Percentiles rank a stretch among this genome's conserved stretches.
phyloP scores from a whole-genome alignment of 2,113 vertebrate genomes.

The Guaruba guarouba region DNA sequence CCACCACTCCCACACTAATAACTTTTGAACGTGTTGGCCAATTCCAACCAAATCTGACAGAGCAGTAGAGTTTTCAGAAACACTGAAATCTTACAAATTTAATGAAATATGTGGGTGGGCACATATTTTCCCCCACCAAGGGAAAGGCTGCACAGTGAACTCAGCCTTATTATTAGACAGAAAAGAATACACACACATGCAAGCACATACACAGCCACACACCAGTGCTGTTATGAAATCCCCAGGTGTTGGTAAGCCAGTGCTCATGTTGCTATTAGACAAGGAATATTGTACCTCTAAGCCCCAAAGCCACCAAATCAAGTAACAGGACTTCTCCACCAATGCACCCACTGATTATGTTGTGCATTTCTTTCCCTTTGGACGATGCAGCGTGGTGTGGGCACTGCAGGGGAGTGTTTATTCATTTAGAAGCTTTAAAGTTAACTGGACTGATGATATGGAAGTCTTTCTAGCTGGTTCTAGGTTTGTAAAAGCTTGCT shows the following conservation, averaged over 20 bases:
- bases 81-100: slow-evolving; percentile 57
- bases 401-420: neutral
- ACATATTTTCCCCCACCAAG: slow-evolving; percentile 23
- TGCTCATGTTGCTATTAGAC: accelerated
- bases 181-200: neutral
- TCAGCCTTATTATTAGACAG: slow-evolving; percentile 3
- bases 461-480: neutral
- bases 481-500: neutral
- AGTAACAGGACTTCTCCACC: neutral
- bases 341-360: neutral
- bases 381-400: neutral
- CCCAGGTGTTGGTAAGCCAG: neutral
- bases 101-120: slow-evolving; percentile 63
- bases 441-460: neutral
- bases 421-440: slow-evolving; percentile 2
- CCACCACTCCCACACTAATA: slow-evolving; percentile 71
- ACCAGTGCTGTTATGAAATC: neutral
- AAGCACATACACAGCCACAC: neutral
- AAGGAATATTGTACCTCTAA: neutral
- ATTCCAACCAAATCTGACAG: slow-evolving; percentile 65
- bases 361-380: neutral
- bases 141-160: slow-evolving; percentile 44
- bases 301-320: neutral
- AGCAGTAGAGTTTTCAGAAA: slow-evolving; percentile 56
- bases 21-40: slow-evolving; percentile 67